These are phyloP conservation scores for Oscarella lobularis DNA, from an alignment of 37 sponge, comb jelly and placozoan species.

Conservation along the genomic window DNA sequence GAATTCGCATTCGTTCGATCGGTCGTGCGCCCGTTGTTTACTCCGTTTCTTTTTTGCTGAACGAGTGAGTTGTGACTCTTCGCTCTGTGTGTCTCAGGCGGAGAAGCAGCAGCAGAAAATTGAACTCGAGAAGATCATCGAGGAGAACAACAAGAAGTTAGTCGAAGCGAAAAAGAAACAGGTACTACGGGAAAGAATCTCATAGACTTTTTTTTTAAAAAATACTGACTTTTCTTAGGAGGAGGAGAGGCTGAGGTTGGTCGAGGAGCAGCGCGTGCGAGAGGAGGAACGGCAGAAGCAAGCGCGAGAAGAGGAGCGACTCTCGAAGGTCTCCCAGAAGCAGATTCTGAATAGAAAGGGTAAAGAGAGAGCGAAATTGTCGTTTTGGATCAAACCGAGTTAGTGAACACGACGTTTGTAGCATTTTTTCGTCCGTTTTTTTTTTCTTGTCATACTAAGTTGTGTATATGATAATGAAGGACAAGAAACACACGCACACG, in stretches of 20 bases:
- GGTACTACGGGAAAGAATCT: slow-evolving; percentile 20
- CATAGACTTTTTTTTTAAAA: slow-evolving; percentile 1
- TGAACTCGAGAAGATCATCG: slow-evolving; percentile 33
- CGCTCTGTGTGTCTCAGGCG: slow-evolving; percentile 17
- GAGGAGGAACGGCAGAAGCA: slow-evolving; percentile 59
- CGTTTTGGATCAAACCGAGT: slow-evolving; percentile 29
- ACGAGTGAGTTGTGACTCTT: too few relatives aligned
- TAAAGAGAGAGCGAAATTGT: slow-evolving; percentile 45
- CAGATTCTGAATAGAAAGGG: slow-evolving; percentile 60
- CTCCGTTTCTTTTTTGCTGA: too few relatives aligned
- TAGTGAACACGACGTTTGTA: neutral
- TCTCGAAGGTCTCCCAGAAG: slow-evolving; percentile 43
- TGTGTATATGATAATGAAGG: neutral
- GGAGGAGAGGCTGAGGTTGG: slow-evolving; percentile 59
- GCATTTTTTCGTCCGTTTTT: neutral
- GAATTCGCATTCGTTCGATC: too few relatives aligned
- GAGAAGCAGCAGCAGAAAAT: slow-evolving; percentile 31
- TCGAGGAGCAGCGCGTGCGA: slow-evolving; percentile 64
- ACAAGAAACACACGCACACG: neutral
- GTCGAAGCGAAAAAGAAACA: slow-evolving; percentile 48
- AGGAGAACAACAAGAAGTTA: slow-evolving; percentile 59
- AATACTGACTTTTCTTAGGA: slow-evolving; percentile 49
- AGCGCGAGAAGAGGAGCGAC: slow-evolving; percentile 40
- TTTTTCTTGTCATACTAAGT: neutral
- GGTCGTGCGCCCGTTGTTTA: too few relatives aligned